Evolutionary conservation across 2,797 vertebrate genomes (phyloP).

Genomic region (Epinephelus malabaricus): DNA sequence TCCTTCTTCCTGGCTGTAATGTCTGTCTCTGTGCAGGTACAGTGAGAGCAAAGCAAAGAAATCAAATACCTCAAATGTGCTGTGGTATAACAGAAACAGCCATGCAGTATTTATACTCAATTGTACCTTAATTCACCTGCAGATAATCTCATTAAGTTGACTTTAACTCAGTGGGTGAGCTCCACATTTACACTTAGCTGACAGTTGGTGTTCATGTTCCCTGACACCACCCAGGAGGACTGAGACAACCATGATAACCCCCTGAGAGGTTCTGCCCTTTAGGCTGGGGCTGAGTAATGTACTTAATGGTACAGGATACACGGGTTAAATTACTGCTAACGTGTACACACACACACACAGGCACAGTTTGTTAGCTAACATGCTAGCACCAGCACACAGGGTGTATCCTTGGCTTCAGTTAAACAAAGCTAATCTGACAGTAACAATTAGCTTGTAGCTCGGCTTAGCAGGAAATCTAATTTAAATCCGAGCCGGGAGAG

Average conservation of each 20-base stretch:
- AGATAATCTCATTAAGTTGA: not conserved
- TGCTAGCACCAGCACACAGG: slow-evolving; percentile 39
- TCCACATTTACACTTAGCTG: not conserved
- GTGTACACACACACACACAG: slow-evolving; percentile 19
- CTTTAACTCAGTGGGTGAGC: not conserved
- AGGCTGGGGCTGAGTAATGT: not conserved
- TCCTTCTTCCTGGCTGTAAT: too few species aligned
- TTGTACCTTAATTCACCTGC: not conserved
- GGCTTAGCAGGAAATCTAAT: slow-evolving; percentile 24
- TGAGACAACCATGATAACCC: not conserved
- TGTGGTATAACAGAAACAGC: not conserved
- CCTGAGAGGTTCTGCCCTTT: not conserved
- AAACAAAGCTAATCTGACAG: slow-evolving; percentile 43
- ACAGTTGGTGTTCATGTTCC: not conserved
- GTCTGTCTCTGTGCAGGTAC: too few species aligned
- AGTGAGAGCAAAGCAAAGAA: too few species aligned
- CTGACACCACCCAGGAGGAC: not conserved
- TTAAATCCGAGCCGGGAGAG: not conserved
- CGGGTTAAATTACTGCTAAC: slow-evolving; percentile 58
- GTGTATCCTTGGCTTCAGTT: slow-evolving; percentile 2
- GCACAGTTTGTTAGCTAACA: slow-evolving; percentile 39
- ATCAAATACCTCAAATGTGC: too few species aligned
- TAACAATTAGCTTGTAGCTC: slow-evolving; percentile 20
- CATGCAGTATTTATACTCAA: not conserved
- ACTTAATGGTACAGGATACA: not conserved